Conservation (phyloP, 2,113 vertebrate genomes). For the Anhinga rufa region DNA sequence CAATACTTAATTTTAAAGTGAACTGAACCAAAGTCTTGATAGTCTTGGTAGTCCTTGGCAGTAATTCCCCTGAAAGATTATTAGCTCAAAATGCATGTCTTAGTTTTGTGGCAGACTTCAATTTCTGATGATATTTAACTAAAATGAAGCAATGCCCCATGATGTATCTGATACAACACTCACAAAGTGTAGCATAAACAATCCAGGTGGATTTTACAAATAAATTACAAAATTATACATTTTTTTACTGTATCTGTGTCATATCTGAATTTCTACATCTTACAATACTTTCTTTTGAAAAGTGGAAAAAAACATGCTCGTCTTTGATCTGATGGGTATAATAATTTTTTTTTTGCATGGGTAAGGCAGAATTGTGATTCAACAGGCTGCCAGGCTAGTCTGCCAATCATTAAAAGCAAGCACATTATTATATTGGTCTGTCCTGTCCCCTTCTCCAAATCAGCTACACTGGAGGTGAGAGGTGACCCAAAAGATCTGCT, state of each 20-base stretch:
- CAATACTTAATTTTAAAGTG: background rate
- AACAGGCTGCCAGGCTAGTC: background rate
- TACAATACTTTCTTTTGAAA: background rate
- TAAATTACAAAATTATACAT: background rate
- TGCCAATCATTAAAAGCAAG: background rate
- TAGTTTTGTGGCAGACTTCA: background rate
- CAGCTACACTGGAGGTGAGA: background rate
- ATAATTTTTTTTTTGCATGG: background rate
- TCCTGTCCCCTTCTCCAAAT: fast-evolving
- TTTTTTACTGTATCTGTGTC: background rate
- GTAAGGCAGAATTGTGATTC: background rate
- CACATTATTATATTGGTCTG: background rate
- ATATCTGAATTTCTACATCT: background rate
- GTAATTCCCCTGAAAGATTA: background rate
- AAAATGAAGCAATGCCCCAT: background rate
- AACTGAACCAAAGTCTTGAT: background rate
- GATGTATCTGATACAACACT: background rate
- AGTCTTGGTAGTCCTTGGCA: background rate
- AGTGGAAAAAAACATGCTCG: background rate
- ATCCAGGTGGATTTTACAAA: background rate
- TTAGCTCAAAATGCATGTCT: background rate
- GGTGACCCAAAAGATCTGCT: background rate
- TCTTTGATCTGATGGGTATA: background rate
- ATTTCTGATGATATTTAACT: background rate
- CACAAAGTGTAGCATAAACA: background rate